Evolutionary conservation across 2,888 invertebrate genomes (phyloP).

Genomic region (Zaprionus obscuricornis): DNA sequence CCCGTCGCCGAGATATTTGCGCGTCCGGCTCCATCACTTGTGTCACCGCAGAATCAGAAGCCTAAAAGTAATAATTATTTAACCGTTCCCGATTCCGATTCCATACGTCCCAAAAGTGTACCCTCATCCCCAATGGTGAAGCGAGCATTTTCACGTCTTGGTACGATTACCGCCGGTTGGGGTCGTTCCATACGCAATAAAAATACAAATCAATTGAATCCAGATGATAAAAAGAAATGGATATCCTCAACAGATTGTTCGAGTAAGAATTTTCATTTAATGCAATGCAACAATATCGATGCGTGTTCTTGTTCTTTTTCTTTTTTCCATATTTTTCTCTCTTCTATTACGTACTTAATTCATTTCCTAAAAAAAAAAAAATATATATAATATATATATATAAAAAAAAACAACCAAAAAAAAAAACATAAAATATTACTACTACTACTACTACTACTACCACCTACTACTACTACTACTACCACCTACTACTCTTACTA

Average conservation of each 20-base stretch:
- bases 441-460: slow-evolving; percentile 11
- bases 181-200: slow-evolving; percentile 94
- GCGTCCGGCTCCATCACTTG: slow-evolving; percentile 92
- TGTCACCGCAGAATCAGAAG: slow-evolving; percentile 93
- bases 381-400: slow-evolving; percentile 10
- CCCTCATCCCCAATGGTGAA: slow-evolving; percentile 97
- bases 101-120: slow-evolving; percentile 93
- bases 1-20: slow-evolving; percentile 94
- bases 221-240: slow-evolving; percentile 96
- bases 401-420: slow-evolving; percentile 18
- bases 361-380: slow-evolving; percentile 12
- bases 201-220: slow-evolving; percentile 91
- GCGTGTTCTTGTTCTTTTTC: slow-evolving; percentile 74
- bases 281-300: slow-evolving; percentile 82
- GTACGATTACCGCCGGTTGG: slow-evolving; percentile 95
- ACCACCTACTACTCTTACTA: too few relatives aligned
- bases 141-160: slow-evolving; percentile 94
- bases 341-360: slow-evolving; percentile 35
- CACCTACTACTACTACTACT: too few relatives aligned
- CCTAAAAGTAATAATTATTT: slow-evolving; percentile 96
- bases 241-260: slow-evolving; percentile 96
- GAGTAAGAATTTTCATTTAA: slow-evolving; percentile 86
- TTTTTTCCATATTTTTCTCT: slow-evolving; percentile 48
- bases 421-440: slow-evolving; percentile 6
- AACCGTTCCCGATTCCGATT: slow-evolving; percentile 95